A percentile compares a stretch with the other conserved stretches of the same genome.
Evolutionary conservation across 2,888 invertebrate genomes (phyloP).

Genomic region (Dioctria linearis): DNA sequence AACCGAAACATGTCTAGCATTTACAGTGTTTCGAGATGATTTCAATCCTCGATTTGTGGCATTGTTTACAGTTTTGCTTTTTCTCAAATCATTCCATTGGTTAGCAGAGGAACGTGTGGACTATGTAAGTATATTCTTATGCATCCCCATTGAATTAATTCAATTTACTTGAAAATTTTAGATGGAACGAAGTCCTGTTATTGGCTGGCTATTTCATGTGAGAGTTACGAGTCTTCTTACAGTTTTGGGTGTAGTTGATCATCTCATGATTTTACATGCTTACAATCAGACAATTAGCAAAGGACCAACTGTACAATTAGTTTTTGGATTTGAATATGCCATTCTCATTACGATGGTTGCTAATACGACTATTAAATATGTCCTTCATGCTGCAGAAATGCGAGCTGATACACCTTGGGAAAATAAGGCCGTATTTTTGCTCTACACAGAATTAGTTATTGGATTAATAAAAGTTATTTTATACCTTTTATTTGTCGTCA

Average conservation of each 20-base stretch:
- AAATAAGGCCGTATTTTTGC: slow-evolving; percentile 96
- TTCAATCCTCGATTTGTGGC: slow-evolving; percentile 99
- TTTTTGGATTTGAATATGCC: slow-evolving; percentile 99
- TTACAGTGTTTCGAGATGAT: slow-evolving; percentile 98
- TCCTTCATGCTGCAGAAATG: slow-evolving; percentile 88
- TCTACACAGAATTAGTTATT: slow-evolving; percentile 96
- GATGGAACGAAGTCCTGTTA: slow-evolving; percentile 99
- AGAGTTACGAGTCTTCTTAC: slow-evolving; percentile 88
- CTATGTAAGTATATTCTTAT: slow-evolving; percentile 82
- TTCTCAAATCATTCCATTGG: slow-evolving; percentile 99
- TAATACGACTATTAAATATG: slow-evolving; percentile 94
- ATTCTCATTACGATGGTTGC: slow-evolving; percentile 93
- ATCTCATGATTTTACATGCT: slow-evolving; percentile 92
- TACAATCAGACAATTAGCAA: slow-evolving; percentile 93
- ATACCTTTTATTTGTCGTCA: slow-evolving; percentile 92
- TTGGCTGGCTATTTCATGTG: slow-evolving; percentile 95
- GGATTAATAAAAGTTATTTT: slow-evolving; percentile 88
- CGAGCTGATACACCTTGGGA: slow-evolving; percentile 96
- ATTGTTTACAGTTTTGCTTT: slow-evolving; percentile 94
- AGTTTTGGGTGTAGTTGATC: slow-evolving; percentile 86
- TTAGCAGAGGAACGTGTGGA: slow-evolving; percentile 98
- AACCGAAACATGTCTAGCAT: slow-evolving; percentile 99
- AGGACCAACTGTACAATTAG: slow-evolving; percentile 97
- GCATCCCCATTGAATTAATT: not conserved
- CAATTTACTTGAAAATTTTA: slow-evolving; percentile 67